phyloP scores from a whole-genome alignment of 2,113 vertebrate species.

The Dendropsophus ebraccatus region DNA sequence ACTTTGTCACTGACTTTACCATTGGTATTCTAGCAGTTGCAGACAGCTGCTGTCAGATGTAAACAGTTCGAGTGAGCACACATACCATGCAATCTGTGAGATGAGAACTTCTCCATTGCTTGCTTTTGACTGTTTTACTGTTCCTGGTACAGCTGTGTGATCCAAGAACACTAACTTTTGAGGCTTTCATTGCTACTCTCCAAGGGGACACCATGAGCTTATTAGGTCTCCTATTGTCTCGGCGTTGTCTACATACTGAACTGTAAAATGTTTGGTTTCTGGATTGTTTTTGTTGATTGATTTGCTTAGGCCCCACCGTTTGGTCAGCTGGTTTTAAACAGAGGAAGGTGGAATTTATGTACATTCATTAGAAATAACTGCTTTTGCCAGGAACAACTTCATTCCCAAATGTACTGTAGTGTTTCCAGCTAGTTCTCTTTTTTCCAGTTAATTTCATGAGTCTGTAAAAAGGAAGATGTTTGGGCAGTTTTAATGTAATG shows the following conservation, averaged over 20 bases:
- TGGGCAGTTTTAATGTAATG: neutral
- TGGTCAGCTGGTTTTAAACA: conserved; percentile 70
- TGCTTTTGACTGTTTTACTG: conserved; percentile 16
- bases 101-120: neutral
- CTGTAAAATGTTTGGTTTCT: conserved; percentile 64
- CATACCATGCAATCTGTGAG: conserved; percentile 28
- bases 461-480: conserved; percentile 14
- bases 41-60: conserved; percentile 60
- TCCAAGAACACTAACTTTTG: conserved; percentile 58
- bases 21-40: conserved; percentile 25
- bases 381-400: neutral
- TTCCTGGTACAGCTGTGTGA: conserved; percentile 36
- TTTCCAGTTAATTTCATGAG: neutral
- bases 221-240: conserved; percentile 67
- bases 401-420: conserved; percentile 32
- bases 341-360: conserved; percentile 71
- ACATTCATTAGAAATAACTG: conserved; percentile 73
- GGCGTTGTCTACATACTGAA: conserved; percentile 63
- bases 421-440: neutral
- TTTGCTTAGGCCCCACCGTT: conserved; percentile 65
- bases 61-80: conserved; percentile 37
- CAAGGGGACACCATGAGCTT: conserved; percentile 67
- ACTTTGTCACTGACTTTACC: conserved; percentile 24
- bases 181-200: conserved; percentile 46
- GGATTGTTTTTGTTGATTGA: conserved; percentile 63